These are phyloP conservation scores for Hoplostethus atlanticus DNA, from an alignment of 2,797 vertebrate species.

Conservation along the genomic window DNA sequence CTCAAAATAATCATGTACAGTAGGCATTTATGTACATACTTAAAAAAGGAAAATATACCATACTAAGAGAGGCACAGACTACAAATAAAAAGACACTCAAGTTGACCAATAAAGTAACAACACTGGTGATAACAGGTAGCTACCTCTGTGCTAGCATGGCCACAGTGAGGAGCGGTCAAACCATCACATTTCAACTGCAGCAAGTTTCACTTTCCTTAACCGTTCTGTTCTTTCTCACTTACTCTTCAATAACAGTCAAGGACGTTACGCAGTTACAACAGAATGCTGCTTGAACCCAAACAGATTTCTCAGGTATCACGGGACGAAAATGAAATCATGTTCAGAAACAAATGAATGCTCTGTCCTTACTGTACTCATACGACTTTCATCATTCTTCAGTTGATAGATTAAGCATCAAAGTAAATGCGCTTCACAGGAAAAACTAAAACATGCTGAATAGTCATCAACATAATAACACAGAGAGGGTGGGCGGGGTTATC, in stretches of 20 bases:
- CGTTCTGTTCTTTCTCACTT: too few species aligned
- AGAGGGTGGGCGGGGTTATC: conserved; percentile 10
- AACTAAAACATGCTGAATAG: neutral
- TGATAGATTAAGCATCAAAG: neutral
- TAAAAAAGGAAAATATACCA: conserved; percentile 39
- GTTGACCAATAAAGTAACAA: conserved; percentile 54
- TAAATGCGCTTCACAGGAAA: neutral
- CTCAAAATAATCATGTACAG: conserved; percentile 62
- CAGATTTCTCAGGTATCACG: too few species aligned
- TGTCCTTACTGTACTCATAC: too few species aligned
- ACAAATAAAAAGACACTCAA: conserved; percentile 59
- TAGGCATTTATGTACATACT: conserved; percentile 52
- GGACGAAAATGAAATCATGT: neutral
- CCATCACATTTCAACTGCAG: conserved; percentile 1
- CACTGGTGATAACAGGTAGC: conserved; percentile 30
- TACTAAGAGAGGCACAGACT: conserved; percentile 61
- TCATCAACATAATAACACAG: conserved; percentile 6
- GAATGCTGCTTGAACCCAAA: neutral
- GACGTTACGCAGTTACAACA: conserved; percentile 6
- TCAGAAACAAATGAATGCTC: neutral
- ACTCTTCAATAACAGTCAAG: neutral
- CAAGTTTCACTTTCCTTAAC: neutral
- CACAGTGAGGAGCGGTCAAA: conserved; percentile 24
- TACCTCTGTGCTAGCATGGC: conserved; percentile 6
- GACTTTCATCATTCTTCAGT: neutral